These are phyloP conservation scores for Watsonalla cultraria DNA, from an alignment of 2,888 invertebrate species.

Conservation along the genomic window DNA sequence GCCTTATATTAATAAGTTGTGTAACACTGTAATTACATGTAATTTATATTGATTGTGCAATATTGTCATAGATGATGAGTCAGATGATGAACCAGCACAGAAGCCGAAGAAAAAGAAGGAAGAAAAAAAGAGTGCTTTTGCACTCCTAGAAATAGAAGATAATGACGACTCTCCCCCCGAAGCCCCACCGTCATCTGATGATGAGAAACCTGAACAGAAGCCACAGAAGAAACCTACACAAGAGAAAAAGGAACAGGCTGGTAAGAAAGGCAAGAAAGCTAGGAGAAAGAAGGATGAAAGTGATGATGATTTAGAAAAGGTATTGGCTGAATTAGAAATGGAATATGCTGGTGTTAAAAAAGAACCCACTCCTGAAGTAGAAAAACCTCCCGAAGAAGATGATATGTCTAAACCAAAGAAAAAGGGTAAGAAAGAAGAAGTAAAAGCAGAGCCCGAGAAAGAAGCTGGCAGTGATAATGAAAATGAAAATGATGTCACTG, in stretches of 20 bases:
- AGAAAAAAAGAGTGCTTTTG: slow-evolving; percentile 81
- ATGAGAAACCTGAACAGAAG: slow-evolving; percentile 59
- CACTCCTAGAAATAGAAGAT: slow-evolving; percentile 83
- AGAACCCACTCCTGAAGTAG: slow-evolving; percentile 57
- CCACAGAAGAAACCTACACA: slow-evolving; percentile 50
- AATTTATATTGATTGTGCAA: background rate
- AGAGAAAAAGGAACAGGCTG: slow-evolving; percentile 68
- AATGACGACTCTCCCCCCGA: slow-evolving; percentile 71
- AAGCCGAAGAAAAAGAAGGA: slow-evolving; percentile 69
- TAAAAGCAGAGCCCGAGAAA: slow-evolving; percentile 39
- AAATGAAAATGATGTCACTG: slow-evolving; percentile 79
- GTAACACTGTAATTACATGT: no score
- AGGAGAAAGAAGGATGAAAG: slow-evolving; percentile 87
- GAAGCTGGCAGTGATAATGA: slow-evolving; percentile 74
- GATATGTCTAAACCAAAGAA: slow-evolving; percentile 64
- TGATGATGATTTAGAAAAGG: slow-evolving; percentile 90
- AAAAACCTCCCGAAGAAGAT: slow-evolving; percentile 53
- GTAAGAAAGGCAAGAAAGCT: slow-evolving; percentile 85
- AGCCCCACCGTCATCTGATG: slow-evolving; percentile 65
- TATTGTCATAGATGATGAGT: slow-evolving; percentile 52
- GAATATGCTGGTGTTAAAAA: slow-evolving; percentile 85
- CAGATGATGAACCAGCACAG: slow-evolving; percentile 63
- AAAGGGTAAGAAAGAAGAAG: slow-evolving; percentile 59
- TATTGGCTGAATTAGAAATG: slow-evolving; percentile 88
- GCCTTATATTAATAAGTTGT: no score